A percentile compares a stretch with the other conserved stretches of the same genome.
Evolutionary conservation across 2,888 invertebrate genomes (phyloP).

Genomic region (Anthophora plumipes): DNA sequence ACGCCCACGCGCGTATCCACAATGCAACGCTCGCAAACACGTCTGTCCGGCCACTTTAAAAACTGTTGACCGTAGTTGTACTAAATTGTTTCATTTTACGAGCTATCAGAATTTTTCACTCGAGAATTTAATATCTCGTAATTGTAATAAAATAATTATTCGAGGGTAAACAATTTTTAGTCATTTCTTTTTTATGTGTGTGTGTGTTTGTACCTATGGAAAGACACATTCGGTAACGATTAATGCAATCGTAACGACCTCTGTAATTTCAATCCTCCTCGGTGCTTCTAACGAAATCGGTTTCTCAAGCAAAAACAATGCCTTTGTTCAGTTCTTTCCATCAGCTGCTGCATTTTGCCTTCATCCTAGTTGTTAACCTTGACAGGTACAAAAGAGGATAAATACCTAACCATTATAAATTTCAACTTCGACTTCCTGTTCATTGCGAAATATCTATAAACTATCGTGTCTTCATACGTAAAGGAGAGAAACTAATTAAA

Average conservation of each 20-base stretch:
- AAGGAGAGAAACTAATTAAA: not conserved
- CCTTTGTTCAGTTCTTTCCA: constrained; percentile 69
- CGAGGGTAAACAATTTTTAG: not conserved
- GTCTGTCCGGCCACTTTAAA: constrained; percentile 10
- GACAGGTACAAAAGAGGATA: constrained; percentile 54
- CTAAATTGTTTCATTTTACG: constrained; percentile 19
- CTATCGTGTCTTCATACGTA: not conserved
- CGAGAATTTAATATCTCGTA: not conserved
- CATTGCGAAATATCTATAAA: not conserved
- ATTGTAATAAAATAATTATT: not conserved
- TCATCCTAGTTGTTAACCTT: constrained; percentile 55
- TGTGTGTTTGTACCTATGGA: not conserved
- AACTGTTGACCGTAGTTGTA: constrained; percentile 2
- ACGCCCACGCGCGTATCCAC: constrained; percentile 32
- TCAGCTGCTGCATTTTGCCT: constrained; percentile 53
- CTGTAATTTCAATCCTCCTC: constrained; percentile 54
- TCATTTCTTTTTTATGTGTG: not conserved
- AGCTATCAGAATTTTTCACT: not conserved
- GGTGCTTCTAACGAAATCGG: constrained; percentile 65
- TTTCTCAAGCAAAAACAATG: constrained; percentile 69
- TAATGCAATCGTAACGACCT: constrained; percentile 58
- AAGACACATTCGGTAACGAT: constrained; percentile 4
- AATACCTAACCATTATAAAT: constrained; percentile 34
- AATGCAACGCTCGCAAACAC: constrained; percentile 17
- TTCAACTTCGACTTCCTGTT: constrained; percentile 32